phyloP scores from a whole-genome alignment of 2,888 invertebrate genomes.

The Hofmannophila pseudospretella region DNA sequence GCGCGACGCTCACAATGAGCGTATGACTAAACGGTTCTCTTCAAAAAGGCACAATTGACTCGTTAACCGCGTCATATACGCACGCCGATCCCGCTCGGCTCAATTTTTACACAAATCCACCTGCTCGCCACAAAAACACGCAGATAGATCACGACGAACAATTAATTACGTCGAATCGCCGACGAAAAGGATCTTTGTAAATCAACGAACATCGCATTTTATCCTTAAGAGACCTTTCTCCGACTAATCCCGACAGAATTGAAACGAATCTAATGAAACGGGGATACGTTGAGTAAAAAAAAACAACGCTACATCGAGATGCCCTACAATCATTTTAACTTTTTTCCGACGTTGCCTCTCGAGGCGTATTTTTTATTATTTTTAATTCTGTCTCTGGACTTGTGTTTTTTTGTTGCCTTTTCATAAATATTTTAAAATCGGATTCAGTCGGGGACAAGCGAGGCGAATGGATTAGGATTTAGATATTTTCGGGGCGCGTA shows the following conservation, averaged over 20 bases:
- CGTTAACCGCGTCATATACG: slow-evolving; percentile 13
- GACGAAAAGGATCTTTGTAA: slow-evolving; percentile 62
- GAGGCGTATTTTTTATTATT: slow-evolving; percentile 58
- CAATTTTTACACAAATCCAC: slow-evolving; percentile 23
- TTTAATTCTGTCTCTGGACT: slow-evolving; percentile 69
- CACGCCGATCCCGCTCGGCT: slow-evolving; percentile 6
- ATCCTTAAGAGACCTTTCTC: slow-evolving; percentile 67
- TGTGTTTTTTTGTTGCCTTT: slow-evolving; percentile 59
- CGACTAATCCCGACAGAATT: slow-evolving; percentile 72
- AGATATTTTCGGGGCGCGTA: slow-evolving; percentile 73
- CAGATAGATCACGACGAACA: slow-evolving; percentile 47
- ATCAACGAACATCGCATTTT: slow-evolving; percentile 68
- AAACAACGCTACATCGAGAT: slow-evolving; percentile 55
- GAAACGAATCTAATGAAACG: slow-evolving; percentile 75
- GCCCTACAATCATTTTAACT: slow-evolving; percentile 74
- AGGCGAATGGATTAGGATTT: slow-evolving; percentile 75
- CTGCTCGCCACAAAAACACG: slow-evolving; percentile 38
- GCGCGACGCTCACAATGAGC: slow-evolving; percentile 5
- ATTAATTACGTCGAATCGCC: slow-evolving; percentile 64
- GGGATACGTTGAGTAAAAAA: slow-evolving; percentile 57
- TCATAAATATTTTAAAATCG: slow-evolving; percentile 77
- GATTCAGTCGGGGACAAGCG: slow-evolving; percentile 72
- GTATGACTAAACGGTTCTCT: slow-evolving; percentile 10
- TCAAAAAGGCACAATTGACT: slow-evolving; percentile 18
- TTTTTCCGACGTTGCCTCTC: slow-evolving; percentile 68